Evolutionary conservation across 2,888 invertebrate species (phyloP), one percentile per base, ranked within the genome.

Genomic region (Catonia carolina): DNA sequence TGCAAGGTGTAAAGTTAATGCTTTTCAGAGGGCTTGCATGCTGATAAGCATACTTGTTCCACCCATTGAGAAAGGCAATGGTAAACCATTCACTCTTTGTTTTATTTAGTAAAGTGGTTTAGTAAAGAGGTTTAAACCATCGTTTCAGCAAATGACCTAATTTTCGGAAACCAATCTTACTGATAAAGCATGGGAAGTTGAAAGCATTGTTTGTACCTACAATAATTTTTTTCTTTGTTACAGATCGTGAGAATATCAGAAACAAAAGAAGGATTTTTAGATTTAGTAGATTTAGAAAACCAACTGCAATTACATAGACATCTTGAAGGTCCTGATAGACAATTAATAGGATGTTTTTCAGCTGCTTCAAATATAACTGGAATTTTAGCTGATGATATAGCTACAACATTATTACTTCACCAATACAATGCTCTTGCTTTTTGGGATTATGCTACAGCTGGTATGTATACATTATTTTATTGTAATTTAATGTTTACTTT

Each of bases 331-430:
- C 56, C 59, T 15, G 82, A 82, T n/a, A 75, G 81, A 58, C 78
- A 80, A 66, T 74, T 93, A 72, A 84, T 93, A 51, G 93, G 92
- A 0, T 87, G 88, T 71, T 92, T 94, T 72, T 83, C 86, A 20
- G 89, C 89, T 0, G 89, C 89, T 1, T 91, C 91, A 18, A 90
- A 89, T 69, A 80, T 92, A n/a, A 91, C 92, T 0, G 94, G 94
- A 6, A 84, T 89, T n/a, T 69, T 92, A 33, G 82, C 85, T 39
- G 90, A 92, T 73, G 89, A 90, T 67, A 82, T 89, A 2, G 84
- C 85, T 0, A 85, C 93, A 7, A 90, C 91, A 0, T 74, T 85
- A 14, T 74, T 90, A 3, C 77, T 93, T 12, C 92, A 93, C 68
- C 86, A 81, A 68, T 86, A 89, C 69, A 86, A 86, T 7, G 92